phyloP scores from a whole-genome alignment of 2,113 vertebrate species.

The Myanophis thanlyinensis region DNA sequence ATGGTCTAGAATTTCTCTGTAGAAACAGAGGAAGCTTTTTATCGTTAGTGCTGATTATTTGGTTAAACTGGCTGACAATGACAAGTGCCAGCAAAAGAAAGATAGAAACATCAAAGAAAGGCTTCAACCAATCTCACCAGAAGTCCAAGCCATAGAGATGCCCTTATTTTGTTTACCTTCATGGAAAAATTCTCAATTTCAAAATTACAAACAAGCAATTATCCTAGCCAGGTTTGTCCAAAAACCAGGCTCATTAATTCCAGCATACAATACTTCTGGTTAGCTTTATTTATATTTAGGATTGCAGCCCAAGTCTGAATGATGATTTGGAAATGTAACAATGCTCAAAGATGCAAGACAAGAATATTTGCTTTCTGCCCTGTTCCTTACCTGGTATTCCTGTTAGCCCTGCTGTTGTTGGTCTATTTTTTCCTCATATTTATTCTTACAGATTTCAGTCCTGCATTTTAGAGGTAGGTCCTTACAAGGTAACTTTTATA shows the following conservation, averaged over 20 bases:
- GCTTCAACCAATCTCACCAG: not conserved
- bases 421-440: not conserved
- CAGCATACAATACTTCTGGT: not conserved
- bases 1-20: not conserved
- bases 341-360: not conserved
- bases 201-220: not conserved
- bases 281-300: conserved; percentile 9
- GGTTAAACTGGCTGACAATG: not conserved
- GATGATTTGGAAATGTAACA: not conserved
- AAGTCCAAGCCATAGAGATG: not conserved
- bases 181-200: not conserved
- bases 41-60: not conserved
- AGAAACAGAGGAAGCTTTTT: not conserved
- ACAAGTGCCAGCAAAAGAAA: not conserved
- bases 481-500: not conserved
- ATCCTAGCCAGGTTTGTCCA: not conserved
- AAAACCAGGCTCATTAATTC: not conserved
- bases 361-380: not conserved
- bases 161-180: not conserved
- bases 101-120: not conserved
- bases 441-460: not conserved
- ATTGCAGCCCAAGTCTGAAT: conserved; percentile 9
- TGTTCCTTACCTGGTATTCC: not conserved
- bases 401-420: not conserved
- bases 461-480: not conserved